A percentile compares a stretch with the other conserved stretches of the same genome.
These are phyloP conservation scores for Cyprinella venusta DNA, from an alignment of 2,797 vertebrate genomes.

Conservation along the genomic window DNA sequence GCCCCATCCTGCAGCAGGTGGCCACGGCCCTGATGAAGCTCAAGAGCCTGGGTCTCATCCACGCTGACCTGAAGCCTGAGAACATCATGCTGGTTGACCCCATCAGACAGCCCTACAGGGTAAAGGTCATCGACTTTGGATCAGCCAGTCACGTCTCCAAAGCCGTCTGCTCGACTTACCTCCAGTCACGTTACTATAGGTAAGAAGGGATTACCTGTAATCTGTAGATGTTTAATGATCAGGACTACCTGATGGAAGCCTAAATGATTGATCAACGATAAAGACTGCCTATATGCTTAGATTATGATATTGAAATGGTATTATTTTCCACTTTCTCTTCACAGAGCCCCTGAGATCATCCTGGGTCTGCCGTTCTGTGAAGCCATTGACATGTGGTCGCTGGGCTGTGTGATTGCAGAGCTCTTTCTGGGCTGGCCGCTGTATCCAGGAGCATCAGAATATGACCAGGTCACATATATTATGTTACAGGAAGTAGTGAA, in stretches of 20 bases:
- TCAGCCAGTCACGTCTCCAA: slow-evolving; percentile 98
- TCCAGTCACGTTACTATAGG: slow-evolving; percentile 99
- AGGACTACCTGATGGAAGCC: too few relatives aligned
- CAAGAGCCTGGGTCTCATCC: slow-evolving; percentile 96
- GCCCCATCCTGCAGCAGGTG: slow-evolving; percentile 85
- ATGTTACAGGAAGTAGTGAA: background rate
- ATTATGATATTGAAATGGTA: slow-evolving; percentile 3
- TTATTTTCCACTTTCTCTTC: slow-evolving; percentile 42
- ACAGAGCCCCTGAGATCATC: slow-evolving; percentile 97
- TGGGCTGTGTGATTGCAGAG: slow-evolving; percentile 98
- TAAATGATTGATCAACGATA: background rate
- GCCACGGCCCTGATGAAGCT: slow-evolving; percentile 98
- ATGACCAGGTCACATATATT: slow-evolving; percentile 89
- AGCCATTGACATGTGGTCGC: slow-evolving; percentile 99
- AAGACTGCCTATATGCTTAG: background rate
- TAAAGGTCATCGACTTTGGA: slow-evolving; percentile 99
- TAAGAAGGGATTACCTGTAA: slow-evolving; percentile 57
- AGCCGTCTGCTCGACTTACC: slow-evolving; percentile 97
- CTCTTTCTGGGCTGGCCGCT: slow-evolving; percentile 98
- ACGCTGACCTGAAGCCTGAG: slow-evolving; percentile 97
- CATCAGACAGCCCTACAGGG: slow-evolving; percentile 91
- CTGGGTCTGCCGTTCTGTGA: slow-evolving; percentile 96
- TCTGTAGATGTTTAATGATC: background rate
- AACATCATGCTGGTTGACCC: slow-evolving; percentile 99
- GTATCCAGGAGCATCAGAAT: slow-evolving; percentile 96